A percentile compares a stretch with the other conserved stretches of the same genome.
phyloP scores from a whole-genome alignment of 2,888 invertebrate species.

The Leucoptera coffeella region DNA sequence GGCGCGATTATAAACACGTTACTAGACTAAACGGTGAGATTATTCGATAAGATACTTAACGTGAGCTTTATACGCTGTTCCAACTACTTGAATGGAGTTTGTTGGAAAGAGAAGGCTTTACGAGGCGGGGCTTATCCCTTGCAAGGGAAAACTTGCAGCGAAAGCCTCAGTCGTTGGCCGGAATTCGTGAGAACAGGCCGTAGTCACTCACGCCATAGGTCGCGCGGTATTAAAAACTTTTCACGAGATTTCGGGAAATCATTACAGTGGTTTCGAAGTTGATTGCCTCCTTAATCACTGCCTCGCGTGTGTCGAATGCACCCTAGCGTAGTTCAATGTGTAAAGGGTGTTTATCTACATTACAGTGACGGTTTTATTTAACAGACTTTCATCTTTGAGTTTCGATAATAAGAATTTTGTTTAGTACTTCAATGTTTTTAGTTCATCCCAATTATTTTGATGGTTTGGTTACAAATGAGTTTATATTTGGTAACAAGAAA shows the following conservation, averaged over 20 bases:
- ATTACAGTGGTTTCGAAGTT: constrained; percentile 19
- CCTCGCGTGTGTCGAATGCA: constrained; percentile 37
- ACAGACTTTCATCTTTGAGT: too few species aligned
- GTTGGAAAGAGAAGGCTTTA: constrained; percentile 17
- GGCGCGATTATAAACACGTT: neutral
- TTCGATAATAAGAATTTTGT: too few species aligned
- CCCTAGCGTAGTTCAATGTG: too few species aligned
- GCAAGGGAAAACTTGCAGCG: constrained; percentile 29
- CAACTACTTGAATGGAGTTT: constrained; percentile 13
- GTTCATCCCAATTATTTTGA: too few species aligned
- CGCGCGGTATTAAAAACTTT: constrained; percentile 27
- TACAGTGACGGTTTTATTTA: too few species aligned
- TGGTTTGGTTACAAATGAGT: too few species aligned
- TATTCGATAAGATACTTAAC: constrained; percentile 2
- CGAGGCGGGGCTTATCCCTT: constrained; percentile 31
- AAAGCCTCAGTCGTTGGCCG: too few species aligned
- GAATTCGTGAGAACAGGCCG: neutral
- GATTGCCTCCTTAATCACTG: constrained; percentile 30
- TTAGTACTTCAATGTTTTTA: too few species aligned
- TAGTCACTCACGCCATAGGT: constrained; percentile 10
- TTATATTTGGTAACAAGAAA: too few species aligned
- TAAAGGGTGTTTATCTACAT: too few species aligned
- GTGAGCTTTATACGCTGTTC: neutral
- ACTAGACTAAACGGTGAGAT: constrained; percentile 1
- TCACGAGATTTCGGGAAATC: constrained; percentile 34